Evolutionary conservation across 2,797 vertebrate species (phyloP).

Genomic region (Platalea minor): DNA sequence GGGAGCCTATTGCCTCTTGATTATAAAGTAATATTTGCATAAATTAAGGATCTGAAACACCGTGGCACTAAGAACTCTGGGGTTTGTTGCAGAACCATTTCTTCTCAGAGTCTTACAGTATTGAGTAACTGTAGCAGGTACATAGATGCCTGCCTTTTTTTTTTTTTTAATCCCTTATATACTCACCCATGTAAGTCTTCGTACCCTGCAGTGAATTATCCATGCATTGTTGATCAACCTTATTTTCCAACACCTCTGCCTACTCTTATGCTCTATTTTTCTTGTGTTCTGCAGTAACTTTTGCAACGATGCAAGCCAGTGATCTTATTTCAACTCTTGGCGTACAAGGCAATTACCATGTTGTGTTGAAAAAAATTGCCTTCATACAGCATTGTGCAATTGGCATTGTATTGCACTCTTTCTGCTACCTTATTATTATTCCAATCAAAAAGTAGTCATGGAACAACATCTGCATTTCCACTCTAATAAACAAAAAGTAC

Average conservation of each 20-base stretch:
- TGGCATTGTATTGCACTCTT: not conserved
- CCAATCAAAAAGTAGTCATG: not conserved
- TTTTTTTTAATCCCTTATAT: not conserved
- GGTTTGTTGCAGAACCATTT: not conserved
- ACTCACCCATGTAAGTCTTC: not conserved
- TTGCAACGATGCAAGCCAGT: not conserved
- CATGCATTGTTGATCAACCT: not conserved
- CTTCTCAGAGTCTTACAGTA: not conserved
- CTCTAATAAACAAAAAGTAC: not conserved
- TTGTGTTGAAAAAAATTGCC: not conserved
- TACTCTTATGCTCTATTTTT: not conserved
- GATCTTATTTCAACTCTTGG: not conserved
- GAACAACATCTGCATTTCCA: not conserved
- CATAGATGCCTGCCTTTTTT: not conserved
- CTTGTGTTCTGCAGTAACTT: not conserved
- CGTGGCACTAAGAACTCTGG: not conserved
- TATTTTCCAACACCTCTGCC: slow-evolving; percentile 14
- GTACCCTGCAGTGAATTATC: not conserved
- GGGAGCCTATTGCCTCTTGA: not conserved
- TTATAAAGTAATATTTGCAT: not conserved
- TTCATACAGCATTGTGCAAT: not conserved
- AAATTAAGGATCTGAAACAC: not conserved
- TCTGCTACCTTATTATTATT: not conserved
- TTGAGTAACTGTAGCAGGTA: not conserved
- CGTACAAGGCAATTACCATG: not conserved